phyloP scores from a whole-genome alignment of 2,888 invertebrate genomes.

The Drosophila multiciliata region DNA sequence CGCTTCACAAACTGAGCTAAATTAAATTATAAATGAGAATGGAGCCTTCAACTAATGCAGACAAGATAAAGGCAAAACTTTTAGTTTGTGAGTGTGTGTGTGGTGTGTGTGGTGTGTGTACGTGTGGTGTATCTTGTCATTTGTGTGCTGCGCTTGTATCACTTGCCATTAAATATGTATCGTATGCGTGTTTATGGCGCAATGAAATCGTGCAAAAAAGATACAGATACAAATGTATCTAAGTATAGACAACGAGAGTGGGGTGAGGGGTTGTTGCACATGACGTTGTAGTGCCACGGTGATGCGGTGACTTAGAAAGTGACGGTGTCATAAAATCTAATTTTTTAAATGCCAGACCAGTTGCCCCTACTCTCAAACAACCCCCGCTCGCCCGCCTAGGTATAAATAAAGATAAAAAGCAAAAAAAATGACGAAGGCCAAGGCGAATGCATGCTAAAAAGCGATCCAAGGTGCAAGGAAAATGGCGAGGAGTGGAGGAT shows the following conservation, averaged over 20 bases:
- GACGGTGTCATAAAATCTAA: conserved; percentile 48
- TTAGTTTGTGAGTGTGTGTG: conserved; percentile 12
- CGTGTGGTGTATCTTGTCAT: conserved; percentile 21
- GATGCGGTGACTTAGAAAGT: conserved; percentile 45
- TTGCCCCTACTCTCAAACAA: conserved; percentile 10
- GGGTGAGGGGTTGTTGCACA: not conserved
- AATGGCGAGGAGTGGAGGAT: conserved; percentile 24
- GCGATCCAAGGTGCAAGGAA: conserved; percentile 20
- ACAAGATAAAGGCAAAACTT: conserved; percentile 8
- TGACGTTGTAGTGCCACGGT: conserved; percentile 20
- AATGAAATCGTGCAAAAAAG: conserved; percentile 31
- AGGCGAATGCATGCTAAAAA: conserved; percentile 51
- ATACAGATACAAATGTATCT: conserved; percentile 35
- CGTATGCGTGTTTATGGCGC: conserved; percentile 69
- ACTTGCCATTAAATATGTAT: conserved; percentile 71
- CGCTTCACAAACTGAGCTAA: conserved; percentile 37
- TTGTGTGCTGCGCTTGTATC: conserved; percentile 39
- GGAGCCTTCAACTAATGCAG: conserved; percentile 5
- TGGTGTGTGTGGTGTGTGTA: conserved; percentile 8
- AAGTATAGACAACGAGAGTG: not conserved
- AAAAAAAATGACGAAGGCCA: conserved; percentile 50
- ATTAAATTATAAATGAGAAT: conserved; percentile 17
- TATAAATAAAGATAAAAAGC: conserved; percentile 59
- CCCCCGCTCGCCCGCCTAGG: not conserved
- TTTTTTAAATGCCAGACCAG: conserved; percentile 65